Evolutionary conservation across 1,140 invertebrate species (phyloP).

Genomic region (Hypothenemus hampei): DNA sequence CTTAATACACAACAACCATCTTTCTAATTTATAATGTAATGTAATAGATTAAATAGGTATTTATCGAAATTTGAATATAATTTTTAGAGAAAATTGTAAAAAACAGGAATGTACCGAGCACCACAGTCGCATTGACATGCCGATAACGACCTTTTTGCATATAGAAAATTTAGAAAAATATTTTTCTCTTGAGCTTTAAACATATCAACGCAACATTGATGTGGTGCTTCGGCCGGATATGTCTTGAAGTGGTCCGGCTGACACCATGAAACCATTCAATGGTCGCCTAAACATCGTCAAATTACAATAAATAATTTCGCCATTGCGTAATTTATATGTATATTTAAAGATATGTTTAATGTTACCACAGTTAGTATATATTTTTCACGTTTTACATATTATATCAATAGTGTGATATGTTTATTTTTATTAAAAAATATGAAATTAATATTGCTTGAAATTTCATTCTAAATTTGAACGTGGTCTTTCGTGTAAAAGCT

Average conservation of each 20-base stretch:
- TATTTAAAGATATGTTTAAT: conserved; percentile 32
- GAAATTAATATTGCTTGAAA: too few species aligned
- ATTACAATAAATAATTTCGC: conserved; percentile 35
- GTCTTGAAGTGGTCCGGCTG: conserved; percentile 47
- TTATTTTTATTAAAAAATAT: too few species aligned
- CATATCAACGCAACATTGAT: conserved; percentile 41
- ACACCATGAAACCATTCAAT: conserved; percentile 24
- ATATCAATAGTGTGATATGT: conserved; percentile 16
- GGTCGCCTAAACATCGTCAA: conserved; percentile 41
- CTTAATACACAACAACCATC: conserved; percentile 43
- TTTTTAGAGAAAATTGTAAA: conserved; percentile 43
- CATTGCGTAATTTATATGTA: too few species aligned
- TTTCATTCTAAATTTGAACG: too few species aligned
- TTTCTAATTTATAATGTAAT: conserved; percentile 17
- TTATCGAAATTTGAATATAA: conserved; percentile 33
- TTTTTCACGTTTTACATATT: conserved; percentile 8
- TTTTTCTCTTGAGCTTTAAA: conserved; percentile 32
- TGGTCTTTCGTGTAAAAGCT: too few species aligned
- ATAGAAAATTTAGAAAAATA: conserved; percentile 45
- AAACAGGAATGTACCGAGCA: conserved; percentile 35
- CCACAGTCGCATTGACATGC: conserved; percentile 40
- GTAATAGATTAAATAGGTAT: conserved; percentile 22
- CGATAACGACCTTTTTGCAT: conserved; percentile 46
- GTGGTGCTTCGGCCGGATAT: conserved; percentile 42
- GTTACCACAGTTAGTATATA: conserved; percentile 30